Base-by-base conservation (phyloP, 2,797 vertebrate species). In the Pseudochromis fuscus region DNA sequence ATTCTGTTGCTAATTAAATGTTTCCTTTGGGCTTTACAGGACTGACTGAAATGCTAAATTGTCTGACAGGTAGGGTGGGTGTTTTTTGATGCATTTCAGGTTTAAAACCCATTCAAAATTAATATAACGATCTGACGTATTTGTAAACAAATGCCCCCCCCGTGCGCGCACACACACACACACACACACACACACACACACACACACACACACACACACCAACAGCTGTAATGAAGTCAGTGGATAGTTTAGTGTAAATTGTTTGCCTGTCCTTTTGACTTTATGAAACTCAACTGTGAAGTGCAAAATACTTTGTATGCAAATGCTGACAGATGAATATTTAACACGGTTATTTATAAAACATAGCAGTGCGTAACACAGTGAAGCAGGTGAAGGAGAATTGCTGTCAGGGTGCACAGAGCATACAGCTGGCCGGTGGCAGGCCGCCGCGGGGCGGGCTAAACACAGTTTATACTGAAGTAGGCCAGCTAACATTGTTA, bases 331-430 rank as follows among this genome's bases (percentile, higher is more conserved):
- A 45, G 64, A 88, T 90, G 75, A 88, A 91, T 92, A 88, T 92
- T 90, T 89, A 90, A 87, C 68, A 30, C 1, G 61, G 72, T 62
- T 91, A 89, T 90, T 90, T 87, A 87, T 91, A 87, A 89, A 87
- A 81, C 74, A 83, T 79, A 72, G 66, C 51, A 25, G 51, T 4
- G 79, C 64, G 75, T 59, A 62, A 46, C 19, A 4, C 72, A 62
- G 52, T n/a, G 72, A 67, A 77, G 86, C 75, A 87, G 87, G 87
- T 90, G 82, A 87, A 87, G 87, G 87, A 90, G 80, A 87, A 80
- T 88, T 77, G 82, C 82, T 63, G 85, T 83, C 83, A 64, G 64
- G 55, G 71, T 75, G 77, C 76, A 48, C 66, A 4, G 40, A 59
- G 82, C 30, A 31, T 52, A 28, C 82, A 86, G 81, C 79, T 88